Percentiles rank a stretch among this genome's conserved stretches.
phyloP scores from a whole-genome alignment of 2,888 invertebrate genomes.

The Cephus rjabovi region DNA sequence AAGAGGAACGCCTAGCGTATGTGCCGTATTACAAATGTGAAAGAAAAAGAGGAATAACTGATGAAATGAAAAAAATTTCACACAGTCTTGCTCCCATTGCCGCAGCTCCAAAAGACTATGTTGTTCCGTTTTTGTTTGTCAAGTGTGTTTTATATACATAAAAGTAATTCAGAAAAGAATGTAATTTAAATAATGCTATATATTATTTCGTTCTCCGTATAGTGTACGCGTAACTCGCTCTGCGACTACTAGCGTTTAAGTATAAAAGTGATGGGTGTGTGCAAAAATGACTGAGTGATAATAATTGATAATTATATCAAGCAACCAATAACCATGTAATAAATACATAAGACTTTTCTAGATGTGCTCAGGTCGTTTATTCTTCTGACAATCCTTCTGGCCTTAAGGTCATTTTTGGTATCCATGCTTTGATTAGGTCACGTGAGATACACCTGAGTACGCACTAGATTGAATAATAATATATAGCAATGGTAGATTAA shows the following conservation, averaged over 20 bases:
- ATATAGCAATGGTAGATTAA: background rate
- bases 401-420: background rate
- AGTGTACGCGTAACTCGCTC: constrained; percentile 44
- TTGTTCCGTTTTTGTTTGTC: constrained; percentile 65
- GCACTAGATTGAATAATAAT: background rate
- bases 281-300: constrained; percentile 56
- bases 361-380: constrained; percentile 43
- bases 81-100: constrained; percentile 18
- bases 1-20: background rate
- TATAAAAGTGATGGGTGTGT: constrained; percentile 50
- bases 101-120: constrained; percentile 61
- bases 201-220: constrained; percentile 58
- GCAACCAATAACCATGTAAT: constrained; percentile 57
- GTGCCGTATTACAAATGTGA: background rate
- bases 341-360: constrained; percentile 62
- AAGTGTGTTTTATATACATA: constrained; percentile 63
- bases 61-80: background rate
- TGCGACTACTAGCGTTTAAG: constrained; percentile 24
- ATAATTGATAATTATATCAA: constrained; percentile 51
- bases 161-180: constrained; percentile 47
- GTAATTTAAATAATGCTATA: constrained; percentile 59
- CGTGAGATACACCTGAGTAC: background rate
- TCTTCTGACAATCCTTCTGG: constrained; percentile 14
- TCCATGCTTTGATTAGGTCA: background rate
- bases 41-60: background rate